These are phyloP conservation scores for Drosophila aldrichi DNA, from an alignment of 2,888 invertebrate genomes.

Conservation along the genomic window DNA sequence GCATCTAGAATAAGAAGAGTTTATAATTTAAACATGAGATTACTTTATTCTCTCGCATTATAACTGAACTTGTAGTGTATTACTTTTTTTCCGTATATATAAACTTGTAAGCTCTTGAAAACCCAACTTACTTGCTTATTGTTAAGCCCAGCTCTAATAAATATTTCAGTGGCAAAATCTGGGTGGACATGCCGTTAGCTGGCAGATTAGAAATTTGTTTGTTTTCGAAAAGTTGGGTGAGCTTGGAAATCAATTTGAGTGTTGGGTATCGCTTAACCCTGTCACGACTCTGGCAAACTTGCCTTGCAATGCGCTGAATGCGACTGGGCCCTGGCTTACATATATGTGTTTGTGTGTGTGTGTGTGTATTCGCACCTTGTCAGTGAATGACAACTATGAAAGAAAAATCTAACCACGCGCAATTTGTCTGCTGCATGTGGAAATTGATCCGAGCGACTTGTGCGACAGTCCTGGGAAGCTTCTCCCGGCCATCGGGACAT, in stretches of 20 bases:
- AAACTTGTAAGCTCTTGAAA: background rate
- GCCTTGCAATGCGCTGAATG: background rate
- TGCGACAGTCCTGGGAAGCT: slow-evolving; percentile 23
- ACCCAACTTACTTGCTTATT: background rate
- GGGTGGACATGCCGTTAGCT: background rate
- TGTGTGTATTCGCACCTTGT: slow-evolving; percentile 64
- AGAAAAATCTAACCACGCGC: slow-evolving; percentile 79
- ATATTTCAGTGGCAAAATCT: background rate
- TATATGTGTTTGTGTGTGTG: too few relatives aligned
- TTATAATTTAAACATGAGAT: background rate
- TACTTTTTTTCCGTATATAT: background rate
- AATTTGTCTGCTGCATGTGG: slow-evolving; percentile 75
- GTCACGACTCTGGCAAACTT: slow-evolving; percentile 39
- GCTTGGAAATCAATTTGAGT: slow-evolving; percentile 25
- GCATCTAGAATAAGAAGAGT: background rate
- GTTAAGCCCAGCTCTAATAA: background rate
- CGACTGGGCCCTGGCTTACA: slow-evolving; percentile 29
- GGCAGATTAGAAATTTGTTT: slow-evolving; percentile 9
- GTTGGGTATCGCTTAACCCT: slow-evolving; percentile 37
- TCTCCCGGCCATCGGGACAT: slow-evolving; percentile 39
- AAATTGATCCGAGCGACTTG: slow-evolving; percentile 80
- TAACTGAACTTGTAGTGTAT: background rate
- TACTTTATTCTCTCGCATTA: background rate
- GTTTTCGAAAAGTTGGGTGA: background rate
- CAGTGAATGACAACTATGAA: slow-evolving; percentile 49